phyloP scores from a whole-genome alignment of 2,797 vertebrate genomes.

The Coccyzus lansbergi region DNA sequence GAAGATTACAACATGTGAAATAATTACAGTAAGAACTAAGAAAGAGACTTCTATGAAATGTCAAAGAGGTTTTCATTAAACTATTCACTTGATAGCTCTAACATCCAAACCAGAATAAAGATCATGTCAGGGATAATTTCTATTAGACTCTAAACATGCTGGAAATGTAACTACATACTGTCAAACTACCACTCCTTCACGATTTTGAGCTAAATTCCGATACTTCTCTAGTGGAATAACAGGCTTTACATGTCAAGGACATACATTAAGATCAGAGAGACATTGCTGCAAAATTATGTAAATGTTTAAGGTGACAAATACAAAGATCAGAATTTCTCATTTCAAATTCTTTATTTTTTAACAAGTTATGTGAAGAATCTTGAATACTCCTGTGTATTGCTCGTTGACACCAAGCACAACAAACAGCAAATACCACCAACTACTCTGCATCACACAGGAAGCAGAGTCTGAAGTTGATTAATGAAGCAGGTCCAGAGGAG shows the following conservation, averaged over 20 bases:
- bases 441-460: background rate
- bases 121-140: background rate
- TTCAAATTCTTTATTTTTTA: background rate
- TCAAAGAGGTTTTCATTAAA: background rate
- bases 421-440: background rate
- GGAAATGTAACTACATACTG: background rate
- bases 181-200: background rate
- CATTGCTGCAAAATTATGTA: background rate
- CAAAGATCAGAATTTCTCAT: background rate
- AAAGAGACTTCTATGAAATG: background rate
- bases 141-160: background rate
- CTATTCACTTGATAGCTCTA: background rate
- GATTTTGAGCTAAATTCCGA: background rate
- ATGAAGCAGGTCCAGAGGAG: no score
- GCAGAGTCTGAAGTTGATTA: background rate
- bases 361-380: background rate
- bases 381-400: background rate
- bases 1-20: background rate
- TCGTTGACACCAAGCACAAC: background rate
- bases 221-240: background rate
- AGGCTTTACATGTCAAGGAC: background rate
- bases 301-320: background rate
- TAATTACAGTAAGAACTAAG: background rate
- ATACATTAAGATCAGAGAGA: background rate
- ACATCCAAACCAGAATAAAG: background rate